Conservation (phyloP, 2,888 invertebrate genomes). For the Drosophila greeni region DNA sequence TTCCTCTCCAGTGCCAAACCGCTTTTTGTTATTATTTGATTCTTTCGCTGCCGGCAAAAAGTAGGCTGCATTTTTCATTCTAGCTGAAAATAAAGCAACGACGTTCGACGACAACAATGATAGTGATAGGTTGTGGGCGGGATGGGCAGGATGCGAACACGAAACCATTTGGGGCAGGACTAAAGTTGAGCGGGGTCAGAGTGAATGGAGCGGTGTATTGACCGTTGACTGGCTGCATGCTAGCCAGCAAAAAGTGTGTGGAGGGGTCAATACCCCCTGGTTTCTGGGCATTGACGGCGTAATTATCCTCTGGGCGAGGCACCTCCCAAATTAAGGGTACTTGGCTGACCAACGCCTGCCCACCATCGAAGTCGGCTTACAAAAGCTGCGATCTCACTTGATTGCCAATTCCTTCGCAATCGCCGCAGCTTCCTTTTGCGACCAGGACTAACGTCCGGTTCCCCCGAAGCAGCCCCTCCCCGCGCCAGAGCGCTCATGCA, state of each 20-base stretch:
- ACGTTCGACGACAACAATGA: constrained; percentile 52
- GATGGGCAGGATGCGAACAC: constrained; percentile 29
- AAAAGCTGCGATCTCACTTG: constrained; percentile 39
- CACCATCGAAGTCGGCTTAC: constrained; percentile 10
- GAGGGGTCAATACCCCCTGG: not conserved
- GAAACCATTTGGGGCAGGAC: constrained; percentile 62
- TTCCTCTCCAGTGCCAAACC: constrained; percentile 52
- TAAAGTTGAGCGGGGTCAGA: constrained; percentile 69
- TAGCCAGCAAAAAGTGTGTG: constrained; percentile 31
- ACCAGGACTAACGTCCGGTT: constrained; percentile 31
- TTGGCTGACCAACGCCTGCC: constrained; percentile 9
- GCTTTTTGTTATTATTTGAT: constrained; percentile 28
- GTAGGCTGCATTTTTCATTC: constrained; percentile 56
- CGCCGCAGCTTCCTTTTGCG: constrained; percentile 62
- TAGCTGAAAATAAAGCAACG: constrained; percentile 49
- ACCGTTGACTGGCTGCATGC: constrained; percentile 63
- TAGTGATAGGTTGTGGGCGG: constrained; percentile 38
- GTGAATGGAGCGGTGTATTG: constrained; percentile 64
- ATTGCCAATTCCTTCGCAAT: constrained; percentile 58
- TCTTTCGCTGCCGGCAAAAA: constrained; percentile 41
- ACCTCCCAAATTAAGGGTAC: constrained; percentile 25
- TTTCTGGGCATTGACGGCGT: constrained; percentile 7
- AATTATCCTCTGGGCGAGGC: constrained; percentile 3
- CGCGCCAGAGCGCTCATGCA: constrained; percentile 65
- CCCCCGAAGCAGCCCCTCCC: not conserved